Conservation (phyloP, 2,888 invertebrate genomes). For the Pasiphila rectangulata region DNA sequence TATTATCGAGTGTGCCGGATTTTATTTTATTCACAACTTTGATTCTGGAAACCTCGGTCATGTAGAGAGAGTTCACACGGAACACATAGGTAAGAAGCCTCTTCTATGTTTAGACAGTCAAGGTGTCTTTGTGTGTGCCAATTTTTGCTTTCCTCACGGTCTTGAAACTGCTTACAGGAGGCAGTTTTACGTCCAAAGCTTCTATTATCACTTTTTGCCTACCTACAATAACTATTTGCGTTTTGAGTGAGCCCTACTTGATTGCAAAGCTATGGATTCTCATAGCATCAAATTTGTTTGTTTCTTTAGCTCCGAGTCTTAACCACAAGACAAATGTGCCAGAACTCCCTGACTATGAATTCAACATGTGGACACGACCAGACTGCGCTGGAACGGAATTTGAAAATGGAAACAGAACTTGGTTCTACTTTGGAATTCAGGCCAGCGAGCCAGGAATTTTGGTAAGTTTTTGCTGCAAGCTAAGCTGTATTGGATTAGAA, state of each 20-base stretch:
- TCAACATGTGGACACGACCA: slow-evolving; percentile 94
- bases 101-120: slow-evolving; percentile 19
- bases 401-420: slow-evolving; percentile 94
- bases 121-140: slow-evolving; percentile 40
- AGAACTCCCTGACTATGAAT: slow-evolving; percentile 87
- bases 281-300: slow-evolving; percentile 16
- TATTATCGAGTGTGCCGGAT: slow-evolving; percentile 84
- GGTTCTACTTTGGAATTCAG: slow-evolving; percentile 94
- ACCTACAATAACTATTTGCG: too few relatives aligned
- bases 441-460: slow-evolving; percentile 71
- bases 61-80: slow-evolving; percentile 86
- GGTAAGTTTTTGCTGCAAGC: too few relatives aligned
- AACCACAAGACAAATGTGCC: slow-evolving; percentile 60
- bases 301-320: slow-evolving; percentile 51
- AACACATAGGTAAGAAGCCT: slow-evolving; percentile 75
- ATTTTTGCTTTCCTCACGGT: slow-evolving; percentile 40
- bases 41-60: slow-evolving; percentile 94
- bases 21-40: slow-evolving; percentile 92
- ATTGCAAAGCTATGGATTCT: slow-evolving; percentile 18
- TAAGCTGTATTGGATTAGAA: too few relatives aligned
- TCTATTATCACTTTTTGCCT: too few relatives aligned
- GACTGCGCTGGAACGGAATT: slow-evolving; percentile 93
- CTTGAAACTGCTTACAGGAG: slow-evolving; percentile 11
- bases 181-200: not conserved
- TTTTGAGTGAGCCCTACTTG: too few relatives aligned